Base-by-base conservation (phyloP, 2,113 vertebrate species). In the Orientallactaga bullata region DNA sequence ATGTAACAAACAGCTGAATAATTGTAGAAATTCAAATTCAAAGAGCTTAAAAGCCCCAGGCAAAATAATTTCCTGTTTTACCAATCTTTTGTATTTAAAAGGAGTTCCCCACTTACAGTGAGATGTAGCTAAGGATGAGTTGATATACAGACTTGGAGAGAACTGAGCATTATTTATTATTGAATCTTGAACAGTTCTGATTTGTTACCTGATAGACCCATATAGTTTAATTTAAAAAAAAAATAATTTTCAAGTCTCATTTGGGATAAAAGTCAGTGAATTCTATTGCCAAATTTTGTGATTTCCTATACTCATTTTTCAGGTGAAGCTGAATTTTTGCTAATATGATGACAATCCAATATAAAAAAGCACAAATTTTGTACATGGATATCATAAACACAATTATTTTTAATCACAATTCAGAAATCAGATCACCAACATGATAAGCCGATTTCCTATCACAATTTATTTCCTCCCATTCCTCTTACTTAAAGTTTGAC, bases 401-500 rank as follows among this genome's bases (percentile, higher is more conserved):
- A 91, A 85, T 77, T 68, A 81, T 71, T 87, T 85, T 63, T 26
- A 24, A 82, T 60, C 28, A 16, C 68, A 83, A 72, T 65, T 55
- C 51, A 77, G 9, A 71, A 88, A 87, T 55, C 61, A 72, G 11
- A 51, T 13, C 37, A 11, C 16, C 30, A 39, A 15, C 78, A 85
- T 51, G 2, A 18, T 61, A 63, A 28, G 12, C 10, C 20, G 15
- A 61, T 88, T 26, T 72, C 3, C 5, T 26, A 20, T 23, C 37
- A 37, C 15, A 74, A 88, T 94, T 90, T 24, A 68, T 83, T 90
- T 90, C 51, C 66, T 6, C 60, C 5, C 80, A 11, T 30, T 85
- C 63, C 78, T 94, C 74, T 71, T 72, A 96, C 66, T 47, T 51
- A 83, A 77, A 32, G 10, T 88, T 96, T 96, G 94, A 95, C 78